These are phyloP conservation scores for Phalangium opilio DNA, from an alignment of 2,888 invertebrate genomes.

Conservation along the genomic window DNA sequence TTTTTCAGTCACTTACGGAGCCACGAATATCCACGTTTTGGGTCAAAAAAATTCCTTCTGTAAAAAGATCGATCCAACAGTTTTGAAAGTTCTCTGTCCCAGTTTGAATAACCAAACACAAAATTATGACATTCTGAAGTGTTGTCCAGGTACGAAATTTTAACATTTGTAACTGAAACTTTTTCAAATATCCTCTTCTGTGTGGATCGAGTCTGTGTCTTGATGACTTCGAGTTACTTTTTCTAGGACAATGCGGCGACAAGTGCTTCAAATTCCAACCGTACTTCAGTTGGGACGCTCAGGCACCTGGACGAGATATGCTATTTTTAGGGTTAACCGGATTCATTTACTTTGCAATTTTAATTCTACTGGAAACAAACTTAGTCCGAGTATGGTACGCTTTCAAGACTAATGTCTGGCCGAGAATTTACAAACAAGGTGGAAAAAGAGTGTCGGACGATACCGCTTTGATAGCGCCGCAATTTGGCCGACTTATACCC, in stretches of 20 bases:
- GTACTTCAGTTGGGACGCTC: neutral
- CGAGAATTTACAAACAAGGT: neutral
- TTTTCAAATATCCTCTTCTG: neutral
- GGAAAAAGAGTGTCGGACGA: neutral
- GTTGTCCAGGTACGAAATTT: neutral
- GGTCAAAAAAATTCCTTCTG: slow-evolving; percentile 1
- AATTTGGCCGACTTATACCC: neutral
- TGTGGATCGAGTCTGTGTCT: neutral
- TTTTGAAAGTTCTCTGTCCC: neutral
- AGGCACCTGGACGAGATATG: neutral
- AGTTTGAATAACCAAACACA: neutral
- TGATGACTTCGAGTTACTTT: neutral
- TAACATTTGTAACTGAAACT: neutral
- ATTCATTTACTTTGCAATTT: neutral
- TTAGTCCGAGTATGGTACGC: neutral
- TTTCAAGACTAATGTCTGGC: neutral
- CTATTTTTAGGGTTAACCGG: neutral
- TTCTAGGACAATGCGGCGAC: too few relatives aligned
- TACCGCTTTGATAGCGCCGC: neutral
- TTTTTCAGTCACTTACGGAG: neutral
- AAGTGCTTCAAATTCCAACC: too few relatives aligned
- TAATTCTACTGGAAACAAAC: neutral
- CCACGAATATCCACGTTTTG: neutral
- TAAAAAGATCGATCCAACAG: neutral
- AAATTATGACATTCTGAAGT: neutral